Evolutionary conservation across 2,888 invertebrate genomes (phyloP), one percentile per base, ranked within the genome.

Genomic region (Lasius platythorax): DNA sequence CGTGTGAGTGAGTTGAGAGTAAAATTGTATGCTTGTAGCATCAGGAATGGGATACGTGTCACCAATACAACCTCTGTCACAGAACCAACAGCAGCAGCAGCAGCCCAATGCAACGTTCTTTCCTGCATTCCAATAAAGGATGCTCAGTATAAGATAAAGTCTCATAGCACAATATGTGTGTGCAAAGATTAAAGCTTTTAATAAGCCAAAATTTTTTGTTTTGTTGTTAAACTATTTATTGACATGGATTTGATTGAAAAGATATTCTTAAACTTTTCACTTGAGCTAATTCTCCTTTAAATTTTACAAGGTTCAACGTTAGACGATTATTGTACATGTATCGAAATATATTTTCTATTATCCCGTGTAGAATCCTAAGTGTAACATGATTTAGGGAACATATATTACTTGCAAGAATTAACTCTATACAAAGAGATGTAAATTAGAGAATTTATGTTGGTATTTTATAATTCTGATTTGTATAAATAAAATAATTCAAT

Each of bases 91-190:
- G 74, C 92, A 93, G 68, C 92, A 92, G 73, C 92, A 93, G 66
- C 92, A 92, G 87, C 82, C 92, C 8, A 94, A 93, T 87, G 88
- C 94, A 88, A 91, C 94, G 89, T 94, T 94, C 89, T 95, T 95
- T 83, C 93, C 95, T 64, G 93, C 93, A 89, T 94, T 95, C 92
- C 94, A 94, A 91, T 94, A 93, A 94, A 83, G 83, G 37, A 43
- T 70, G 64, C 81, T 63, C 40, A 43, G 3, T 64, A 66, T 33
- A 63, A 58, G 43, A 23, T 30, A 66, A 70, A 28, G 67, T 68
- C 15, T 66, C 66, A 18, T 12, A 12, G 53, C 67, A 68, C 68
- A 68, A 78, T 46, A 30, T 40, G 2, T 53, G 53, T n/a, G n/a
- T 53, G 12, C 78, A 43, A 83, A 72, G 75, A 74, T 72, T 30